Base-by-base conservation (phyloP, 2,113 vertebrate genomes). In the Coptodon bakossiorum region DNA sequence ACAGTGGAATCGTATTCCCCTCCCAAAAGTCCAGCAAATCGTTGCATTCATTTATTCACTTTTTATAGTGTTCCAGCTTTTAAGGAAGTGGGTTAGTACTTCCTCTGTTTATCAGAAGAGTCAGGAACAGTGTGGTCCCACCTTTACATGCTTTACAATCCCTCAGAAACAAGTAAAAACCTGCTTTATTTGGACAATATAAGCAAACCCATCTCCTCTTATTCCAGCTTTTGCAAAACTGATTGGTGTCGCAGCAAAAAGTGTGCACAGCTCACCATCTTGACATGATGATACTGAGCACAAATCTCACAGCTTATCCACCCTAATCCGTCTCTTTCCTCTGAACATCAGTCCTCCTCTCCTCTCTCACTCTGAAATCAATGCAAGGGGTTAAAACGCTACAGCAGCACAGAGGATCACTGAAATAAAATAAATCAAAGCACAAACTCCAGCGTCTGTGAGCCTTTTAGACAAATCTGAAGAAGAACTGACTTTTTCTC, bases 271-370 rank as follows among this genome's bases (percentile, higher is more conserved):
- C 17, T 79, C 81, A 17, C 12, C 71, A 56, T 68, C 43, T 88
- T 82, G 81, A 31, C 54, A 66, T 50, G 52, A 81, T 14, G 4
- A 5, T 3, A 48, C 11, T 52, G 59, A 16, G 71, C 82, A 59
- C 76, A 85, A 54, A 88, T 81, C 88, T 88, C 84, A 29, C 86
- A 81, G 92, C 73, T 87, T 61, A 87, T 81, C 86, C 86, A 1
- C 0, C 86, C 84, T 90, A 90, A 93, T 91, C 90, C 50, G 52
- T 40, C 56, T 3, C 36, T 5, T 50, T 14, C 56, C 27, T 63
- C 76, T 6, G 17, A 76, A 81, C 76, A 54, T 34, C 80, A 16
- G 79, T 4, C 22, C 82, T 71, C 48, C 57, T 59, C 90, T 81
- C 22, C 79, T 85, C 1, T 79, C 54, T 66, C 66, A 50, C 16